Evolutionary conservation across 2,113 vertebrate genomes (phyloP).

Genomic region (Amphiprion ocellaris): DNA sequence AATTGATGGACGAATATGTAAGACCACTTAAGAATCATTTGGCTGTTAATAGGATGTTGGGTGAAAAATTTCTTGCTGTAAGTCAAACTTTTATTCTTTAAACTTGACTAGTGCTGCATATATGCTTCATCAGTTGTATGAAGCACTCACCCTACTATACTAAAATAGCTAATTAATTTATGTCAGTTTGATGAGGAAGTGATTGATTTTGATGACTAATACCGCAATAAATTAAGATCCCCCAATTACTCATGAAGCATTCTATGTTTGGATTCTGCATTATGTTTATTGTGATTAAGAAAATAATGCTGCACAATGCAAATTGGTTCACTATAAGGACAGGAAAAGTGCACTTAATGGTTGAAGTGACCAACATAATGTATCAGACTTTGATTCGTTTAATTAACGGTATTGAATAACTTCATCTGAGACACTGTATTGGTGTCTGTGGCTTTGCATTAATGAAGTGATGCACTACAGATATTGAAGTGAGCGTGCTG

Average conservation of each 20-base stretch:
- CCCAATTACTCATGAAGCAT: too few species aligned
- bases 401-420: constrained; percentile 51
- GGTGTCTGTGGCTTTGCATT: constrained; percentile 24
- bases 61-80: background rate
- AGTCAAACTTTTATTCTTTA: background rate
- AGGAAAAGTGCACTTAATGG: constrained; percentile 13
- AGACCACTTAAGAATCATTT: background rate
- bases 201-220: background rate
- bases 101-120: background rate
- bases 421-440: constrained; percentile 28
- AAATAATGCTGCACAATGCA: constrained; percentile 9
- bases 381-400: constrained; percentile 52
- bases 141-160: background rate
- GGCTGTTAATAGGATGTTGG: background rate
- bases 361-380: constrained; percentile 17
- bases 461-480: constrained; percentile 32
- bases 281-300: constrained; percentile 1
- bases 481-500: constrained; percentile 9
- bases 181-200: background rate
- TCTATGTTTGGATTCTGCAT: background rate
- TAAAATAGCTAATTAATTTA: background rate
- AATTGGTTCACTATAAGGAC: background rate
- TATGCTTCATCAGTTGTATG: background rate
- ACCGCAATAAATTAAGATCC: background rate
- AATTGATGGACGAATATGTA: background rate